Base-by-base conservation (phyloP, 2,888 invertebrate genomes). In the Pantelozetes paolii region DNA sequence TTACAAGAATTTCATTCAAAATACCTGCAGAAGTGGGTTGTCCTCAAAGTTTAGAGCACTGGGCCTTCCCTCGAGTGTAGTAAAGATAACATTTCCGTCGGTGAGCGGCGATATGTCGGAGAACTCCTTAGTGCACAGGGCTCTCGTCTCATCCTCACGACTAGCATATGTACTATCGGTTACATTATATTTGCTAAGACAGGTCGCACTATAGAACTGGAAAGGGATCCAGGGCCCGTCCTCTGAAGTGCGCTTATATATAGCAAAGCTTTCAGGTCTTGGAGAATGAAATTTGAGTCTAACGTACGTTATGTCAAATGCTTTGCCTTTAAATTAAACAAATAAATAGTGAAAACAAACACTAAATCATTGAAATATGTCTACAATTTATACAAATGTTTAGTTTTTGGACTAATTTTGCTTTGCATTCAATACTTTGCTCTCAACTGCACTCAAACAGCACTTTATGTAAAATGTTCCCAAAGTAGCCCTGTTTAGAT, bases 41-140 rank as follows among this genome's bases (percentile, higher is more conserved):
- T 89, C 89, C 80, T 97, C 97, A 81, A 97, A 99, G 75, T 90
- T 88, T 80, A 90, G 90, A 18, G 94, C 94, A 8, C 94, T 93
- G 0, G 97, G 97, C 78, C 99, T 85, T 62, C 95, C 94, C 82
- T 95, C 95, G 2, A 97, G 85, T 0, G 97, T 96, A 15, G 94
- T 92, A 84, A 97, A 98, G 11, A 94, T 91, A 8, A 97, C 93
- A 81, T 92, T 94, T 23, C 96, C 98, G 20, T 93, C 95, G 2
- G 91, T 89, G 76, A 98, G 84, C 0, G 98, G 98, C 0, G 96
- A 94, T 78, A 99, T 96, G 81, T 98, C 98, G 5, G 96, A 96
- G 84, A 92, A 98, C 81, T 97, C 97, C 76, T 94, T 91, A n/a
- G 93, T 95, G 82, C 99, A 99, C n/a, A 98, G 87, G 0, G 98